These are phyloP conservation scores for Scalopus aquaticus DNA, from an alignment of 2,113 vertebrate species.

Conservation along the genomic window DNA sequence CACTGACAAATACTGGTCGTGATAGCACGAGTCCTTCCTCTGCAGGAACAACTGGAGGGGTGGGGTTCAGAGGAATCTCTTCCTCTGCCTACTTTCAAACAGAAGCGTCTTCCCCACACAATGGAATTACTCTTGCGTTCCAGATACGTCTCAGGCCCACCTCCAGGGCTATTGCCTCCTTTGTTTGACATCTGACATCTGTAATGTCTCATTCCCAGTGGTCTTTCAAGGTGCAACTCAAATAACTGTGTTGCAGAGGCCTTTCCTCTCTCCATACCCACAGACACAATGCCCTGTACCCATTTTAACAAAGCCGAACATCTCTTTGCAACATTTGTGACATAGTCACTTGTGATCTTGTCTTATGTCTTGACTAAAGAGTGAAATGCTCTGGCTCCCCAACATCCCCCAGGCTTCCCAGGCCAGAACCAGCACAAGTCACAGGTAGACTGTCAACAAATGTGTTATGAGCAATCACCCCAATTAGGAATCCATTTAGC, in stretches of 20 bases:
- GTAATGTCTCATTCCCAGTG: not conserved
- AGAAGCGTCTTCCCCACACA: not conserved
- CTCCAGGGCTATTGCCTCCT: not conserved
- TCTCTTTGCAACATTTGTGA: not conserved
- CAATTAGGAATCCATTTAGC: not conserved
- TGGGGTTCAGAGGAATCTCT: not conserved
- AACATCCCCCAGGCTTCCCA: fast-evolving
- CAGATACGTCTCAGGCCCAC: not conserved
- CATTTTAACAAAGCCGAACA: not conserved
- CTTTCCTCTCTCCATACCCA: not conserved
- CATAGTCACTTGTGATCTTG: not conserved
- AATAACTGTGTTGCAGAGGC: not conserved
- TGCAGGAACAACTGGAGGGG: not conserved
- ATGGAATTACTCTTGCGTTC: not conserved
- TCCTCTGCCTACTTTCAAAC: not conserved
- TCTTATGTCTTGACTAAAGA: not conserved
- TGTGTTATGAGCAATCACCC: not conserved
- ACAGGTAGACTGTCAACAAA: not conserved
- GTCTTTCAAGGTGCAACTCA: not conserved
- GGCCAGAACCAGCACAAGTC: not conserved
- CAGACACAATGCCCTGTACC: not conserved
- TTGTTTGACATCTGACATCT: not conserved
- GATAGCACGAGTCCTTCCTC: not conserved
- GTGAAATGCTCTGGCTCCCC: not conserved
- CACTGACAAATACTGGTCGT: too few relatives aligned